phyloP scores from a whole-genome alignment of 2,113 vertebrate genomes.

The Miniopterus natalensis region DNA sequence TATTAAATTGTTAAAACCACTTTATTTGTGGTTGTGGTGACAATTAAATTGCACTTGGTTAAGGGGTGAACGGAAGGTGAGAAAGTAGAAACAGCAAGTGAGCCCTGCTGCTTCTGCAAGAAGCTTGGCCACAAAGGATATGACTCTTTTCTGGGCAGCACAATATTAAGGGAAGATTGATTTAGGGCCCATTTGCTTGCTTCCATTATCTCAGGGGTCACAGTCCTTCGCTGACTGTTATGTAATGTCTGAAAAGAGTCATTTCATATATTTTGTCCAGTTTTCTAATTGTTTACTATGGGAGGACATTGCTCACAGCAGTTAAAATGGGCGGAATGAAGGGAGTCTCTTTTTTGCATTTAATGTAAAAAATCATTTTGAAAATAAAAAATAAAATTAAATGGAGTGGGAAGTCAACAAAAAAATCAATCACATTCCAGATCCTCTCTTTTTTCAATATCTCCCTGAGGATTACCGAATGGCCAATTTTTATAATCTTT shows the following conservation, averaged over 20 bases:
- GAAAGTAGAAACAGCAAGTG: neutral
- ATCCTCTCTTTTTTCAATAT: neutral
- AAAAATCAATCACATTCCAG: neutral
- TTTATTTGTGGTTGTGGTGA: neutral
- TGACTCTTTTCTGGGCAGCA: neutral
- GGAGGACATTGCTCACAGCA: neutral
- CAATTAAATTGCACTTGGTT: neutral
- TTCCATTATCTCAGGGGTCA: neutral
- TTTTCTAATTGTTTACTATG: neutral
- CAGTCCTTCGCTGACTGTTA: neutral
- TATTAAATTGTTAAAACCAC: neutral
- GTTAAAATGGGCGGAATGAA: neutral
- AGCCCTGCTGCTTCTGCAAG: neutral
- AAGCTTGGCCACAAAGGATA: neutral
- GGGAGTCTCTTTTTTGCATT: neutral
- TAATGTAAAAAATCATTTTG: neutral
- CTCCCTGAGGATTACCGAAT: neutral
- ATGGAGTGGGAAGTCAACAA: neutral
- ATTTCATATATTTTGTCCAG: neutral
- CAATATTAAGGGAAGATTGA: neutral
- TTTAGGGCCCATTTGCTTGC: neutral
- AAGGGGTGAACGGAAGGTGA: neutral
- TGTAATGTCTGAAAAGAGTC: neutral
- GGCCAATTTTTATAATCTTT: neutral
- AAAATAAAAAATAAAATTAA: slow-evolving; percentile 4